Percentiles rank a stretch among this genome's conserved stretches.
Evolutionary conservation across 2,797 vertebrate species (phyloP).

Genomic region (Aphelocoma californica): DNA sequence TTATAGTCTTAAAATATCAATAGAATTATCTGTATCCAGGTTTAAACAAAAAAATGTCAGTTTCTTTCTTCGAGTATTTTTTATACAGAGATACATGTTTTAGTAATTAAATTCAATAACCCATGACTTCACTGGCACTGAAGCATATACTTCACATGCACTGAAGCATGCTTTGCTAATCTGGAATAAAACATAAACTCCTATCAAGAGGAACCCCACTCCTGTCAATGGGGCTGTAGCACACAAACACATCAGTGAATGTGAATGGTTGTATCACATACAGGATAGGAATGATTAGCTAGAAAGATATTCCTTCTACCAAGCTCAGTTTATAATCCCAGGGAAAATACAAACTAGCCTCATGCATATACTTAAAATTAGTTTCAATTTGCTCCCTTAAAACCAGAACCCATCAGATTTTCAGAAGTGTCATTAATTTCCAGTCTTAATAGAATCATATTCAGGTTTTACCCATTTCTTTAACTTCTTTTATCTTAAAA

Average conservation of each 20-base stretch:
- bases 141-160: not conserved
- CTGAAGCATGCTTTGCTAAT: not conserved
- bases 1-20: not conserved
- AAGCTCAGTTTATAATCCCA: not conserved
- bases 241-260: not conserved
- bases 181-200: not conserved
- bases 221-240: not conserved
- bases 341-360: not conserved
- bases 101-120: not conserved
- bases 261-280: not conserved
- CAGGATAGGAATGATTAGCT: rapidly evolving
- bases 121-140: not conserved
- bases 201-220: not conserved
- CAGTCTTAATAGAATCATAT: not conserved
- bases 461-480: not conserved
- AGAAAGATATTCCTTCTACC: not conserved
- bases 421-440: not conserved
- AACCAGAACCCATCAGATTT: not conserved
- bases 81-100: not conserved
- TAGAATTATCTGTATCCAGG: not conserved
- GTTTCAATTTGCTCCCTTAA: not conserved
- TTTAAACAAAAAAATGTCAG: not conserved
- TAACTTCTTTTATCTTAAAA: not conserved
- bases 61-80: not conserved
- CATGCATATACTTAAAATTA: not conserved